Conservation (phyloP, 2,797 vertebrate genomes). For the Pangasius krempfi region DNA sequence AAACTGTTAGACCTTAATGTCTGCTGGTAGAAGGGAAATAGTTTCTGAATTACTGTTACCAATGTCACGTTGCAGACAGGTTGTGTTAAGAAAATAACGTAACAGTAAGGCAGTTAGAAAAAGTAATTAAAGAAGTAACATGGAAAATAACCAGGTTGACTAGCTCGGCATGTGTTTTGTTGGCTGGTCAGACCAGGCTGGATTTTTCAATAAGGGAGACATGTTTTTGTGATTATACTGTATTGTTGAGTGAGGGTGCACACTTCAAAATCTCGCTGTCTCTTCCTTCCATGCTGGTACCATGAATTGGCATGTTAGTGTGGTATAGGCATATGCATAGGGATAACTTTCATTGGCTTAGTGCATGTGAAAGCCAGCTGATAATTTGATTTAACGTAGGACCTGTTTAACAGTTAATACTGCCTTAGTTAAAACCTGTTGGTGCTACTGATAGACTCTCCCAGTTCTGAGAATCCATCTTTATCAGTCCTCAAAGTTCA, state of each 20-base stretch:
- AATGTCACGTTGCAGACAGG: neutral
- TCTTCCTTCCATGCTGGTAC: neutral
- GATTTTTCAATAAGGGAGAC: neutral
- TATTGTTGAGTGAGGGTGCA: neutral
- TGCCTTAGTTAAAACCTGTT: neutral
- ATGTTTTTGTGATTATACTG: neutral
- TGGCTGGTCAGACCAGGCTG: neutral
- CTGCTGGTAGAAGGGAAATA: neutral
- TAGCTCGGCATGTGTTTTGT: neutral
- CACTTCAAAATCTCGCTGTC: neutral
- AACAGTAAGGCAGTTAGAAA: neutral
- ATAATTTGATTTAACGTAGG: neutral
- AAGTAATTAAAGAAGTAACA: neutral
- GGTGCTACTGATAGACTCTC: neutral
- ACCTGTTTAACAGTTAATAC: neutral
- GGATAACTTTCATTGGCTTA: neutral
- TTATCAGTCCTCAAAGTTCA: constrained; percentile 25
- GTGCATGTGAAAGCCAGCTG: neutral
- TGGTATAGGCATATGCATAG: neutral
- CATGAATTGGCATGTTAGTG: neutral
- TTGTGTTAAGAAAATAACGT: neutral
- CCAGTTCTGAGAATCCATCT: constrained; percentile 17
- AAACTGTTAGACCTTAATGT: neutral
- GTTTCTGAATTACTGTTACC: neutral
- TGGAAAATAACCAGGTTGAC: neutral